Base-by-base conservation (phyloP, 2,888 invertebrate species). In the Chymomyza amoena region DNA sequence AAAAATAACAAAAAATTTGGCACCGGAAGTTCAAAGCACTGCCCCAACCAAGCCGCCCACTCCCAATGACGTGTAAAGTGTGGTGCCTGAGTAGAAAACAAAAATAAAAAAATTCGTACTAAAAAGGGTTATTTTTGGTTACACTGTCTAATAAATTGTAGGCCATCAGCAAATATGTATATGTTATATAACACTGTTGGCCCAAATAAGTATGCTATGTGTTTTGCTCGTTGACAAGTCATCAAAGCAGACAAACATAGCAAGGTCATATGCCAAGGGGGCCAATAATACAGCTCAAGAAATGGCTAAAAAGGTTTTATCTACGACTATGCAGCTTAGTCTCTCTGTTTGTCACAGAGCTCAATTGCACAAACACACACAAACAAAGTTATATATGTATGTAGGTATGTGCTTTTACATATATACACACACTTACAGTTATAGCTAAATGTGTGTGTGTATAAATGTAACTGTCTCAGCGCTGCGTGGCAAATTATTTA, bases 171-270 rank as follows among this genome's bases (percentile, higher is more conserved):
- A 45, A 66, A 15, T 59, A 36, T 66, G 70, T 70, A 85, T 87
- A 87, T 87, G 83, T 83, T 83, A 87, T 87, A 79, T 79, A 83
- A 83, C 87, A 87, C 83, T 85, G 76, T 82, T 68, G 67, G 83
- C 76, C 86, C 83, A 81, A 79, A 81, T 77, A 80, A 79, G 81
- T 79, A 76, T 76, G 81, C 81, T 71, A 71, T 70, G 74, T 45
- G 7, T 54, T 20, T 18, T 45, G 69, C 64, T 73, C 81, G 85
- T 87, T 87, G 83, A 83, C 87, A 83, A 83, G 68, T 85, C 87
- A 82, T 83, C 87, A 87, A 81, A 81, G 64, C 64, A 50, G 68
- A 66, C 68, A 56, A 69, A 73, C 15, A 25, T 6, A 15, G 28
- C 57, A 57, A 57, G 57, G 57, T 57, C 57, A 25, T n/a, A 18